Base-by-base conservation (phyloP, 2,113 vertebrate genomes). In the Sorex fumeus region DNA sequence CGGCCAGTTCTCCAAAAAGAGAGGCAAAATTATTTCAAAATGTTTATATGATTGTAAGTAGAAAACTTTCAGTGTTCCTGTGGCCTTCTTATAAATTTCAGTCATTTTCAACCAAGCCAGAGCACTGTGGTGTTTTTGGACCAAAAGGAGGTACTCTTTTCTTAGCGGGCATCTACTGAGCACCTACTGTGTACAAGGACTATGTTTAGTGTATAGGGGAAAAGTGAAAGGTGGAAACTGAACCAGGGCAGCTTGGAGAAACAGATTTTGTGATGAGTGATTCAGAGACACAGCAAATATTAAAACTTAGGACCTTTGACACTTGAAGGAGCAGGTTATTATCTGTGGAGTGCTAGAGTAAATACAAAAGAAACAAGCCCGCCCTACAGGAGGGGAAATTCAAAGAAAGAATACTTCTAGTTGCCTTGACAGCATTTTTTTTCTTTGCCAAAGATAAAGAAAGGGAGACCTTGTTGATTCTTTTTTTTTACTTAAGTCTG, bases 1-100 rank as follows among this genome's bases (percentile, higher is more conserved):
- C 40, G 57, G 77, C 89, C 94, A 94, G n/a, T 57, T 87, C 50
- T 78, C 76, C 67, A 69, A 87, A 60, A 86, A 34, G 34, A 91
- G 70, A 91, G 30, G 30, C 45, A 81, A 79, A 87, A 84, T 87
- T 75, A 45, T 81, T 91, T 95, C 69, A 75, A 76, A 89, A 84
- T 81, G n/a, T 94, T 83, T 86, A 80, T 57, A 76, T 84, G 85
- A 19, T 30, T 66, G 69, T 60, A 93, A 76, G 8, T 70, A 90
- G 74, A 89, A 95, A 85, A 53, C 16, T 64, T 84, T n/a, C 43
- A 90, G 34, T 69, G 19, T 47, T 45, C n/a, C 76, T 76, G n/a
- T 53, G 25, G 40, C 13, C 27, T 94, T 88, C 71, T 80, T 88
- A 1, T 85, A 82, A 60, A 10, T 88, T 91, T 83, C 67, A 21